These are phyloP conservation scores for Flexamia atlantica DNA, from an alignment of 2,888 invertebrate species.

Conservation along the genomic window DNA sequence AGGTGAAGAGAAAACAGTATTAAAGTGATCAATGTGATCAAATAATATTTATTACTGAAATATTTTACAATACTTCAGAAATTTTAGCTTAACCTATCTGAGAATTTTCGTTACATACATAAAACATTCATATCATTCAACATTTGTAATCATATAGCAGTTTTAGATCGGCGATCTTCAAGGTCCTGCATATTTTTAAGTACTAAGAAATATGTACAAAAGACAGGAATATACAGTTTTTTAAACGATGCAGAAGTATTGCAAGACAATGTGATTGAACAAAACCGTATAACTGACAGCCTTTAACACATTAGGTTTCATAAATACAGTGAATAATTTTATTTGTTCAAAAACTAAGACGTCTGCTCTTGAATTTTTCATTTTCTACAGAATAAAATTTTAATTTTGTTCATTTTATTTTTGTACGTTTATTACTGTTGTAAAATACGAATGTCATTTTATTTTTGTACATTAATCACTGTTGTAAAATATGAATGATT, in stretches of 20 bases:
- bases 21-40: constrained; percentile 56
- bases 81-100: constrained; percentile 28
- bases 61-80: constrained; percentile 36
- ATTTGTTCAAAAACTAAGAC: neutral
- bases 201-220: constrained; percentile 15
- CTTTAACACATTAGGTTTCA: no score
- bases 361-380: no score
- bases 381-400: no score
- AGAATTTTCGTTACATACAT: constrained; percentile 29
- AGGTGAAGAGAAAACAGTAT: constrained; percentile 47
- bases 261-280: no score
- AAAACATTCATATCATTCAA: neutral
- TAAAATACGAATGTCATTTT: no score
- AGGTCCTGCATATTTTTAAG: neutral
- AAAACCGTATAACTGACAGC: no score
- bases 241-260: no score
- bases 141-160: neutral
- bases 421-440: no score
- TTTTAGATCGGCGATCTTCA: neutral
- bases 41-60: constrained; percentile 42
- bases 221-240: neutral
- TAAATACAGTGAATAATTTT: no score
- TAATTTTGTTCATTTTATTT: no score
- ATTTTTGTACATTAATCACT: no score
- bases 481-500: no score